phyloP scores from a whole-genome alignment of 1,140 invertebrate genomes.

The Leguminivora glycinivorella region DNA sequence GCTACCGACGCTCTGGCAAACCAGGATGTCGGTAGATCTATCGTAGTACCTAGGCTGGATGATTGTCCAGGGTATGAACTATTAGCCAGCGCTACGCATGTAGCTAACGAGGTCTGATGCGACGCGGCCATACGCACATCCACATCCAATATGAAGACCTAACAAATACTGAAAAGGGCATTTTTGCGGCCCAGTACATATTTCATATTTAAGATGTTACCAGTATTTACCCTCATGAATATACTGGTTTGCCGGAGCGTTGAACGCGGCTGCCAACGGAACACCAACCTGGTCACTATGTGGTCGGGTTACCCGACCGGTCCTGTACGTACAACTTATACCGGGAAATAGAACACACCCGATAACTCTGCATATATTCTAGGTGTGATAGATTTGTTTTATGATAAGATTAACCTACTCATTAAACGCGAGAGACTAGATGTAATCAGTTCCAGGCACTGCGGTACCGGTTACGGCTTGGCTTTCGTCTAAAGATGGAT shows the following conservation, averaged over 20 bases:
- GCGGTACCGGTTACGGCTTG: conserved; percentile 1
- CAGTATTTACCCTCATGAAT: too few species aligned
- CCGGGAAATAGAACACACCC: conserved; percentile 11
- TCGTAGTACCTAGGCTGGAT: too few species aligned
- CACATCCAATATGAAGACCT: too few species aligned
- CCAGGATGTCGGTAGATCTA: too few species aligned
- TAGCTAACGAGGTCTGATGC: too few species aligned
- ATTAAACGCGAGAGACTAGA: conserved; percentile 12
- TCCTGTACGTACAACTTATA: conserved; percentile 5
- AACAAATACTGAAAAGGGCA: too few species aligned
- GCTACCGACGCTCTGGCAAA: background rate
- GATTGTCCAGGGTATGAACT: too few species aligned
- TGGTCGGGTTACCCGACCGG: conserved; percentile 14
- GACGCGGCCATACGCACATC: too few species aligned
- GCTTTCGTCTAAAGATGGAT: background rate
- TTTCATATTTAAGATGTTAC: too few species aligned
- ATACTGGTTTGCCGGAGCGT: too few species aligned
- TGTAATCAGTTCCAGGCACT: background rate
- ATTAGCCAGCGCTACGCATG: too few species aligned
- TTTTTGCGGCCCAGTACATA: too few species aligned
- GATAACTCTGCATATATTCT: background rate
- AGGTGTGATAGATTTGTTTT: background rate
- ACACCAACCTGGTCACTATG: conserved; percentile 7
- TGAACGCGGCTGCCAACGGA: background rate
- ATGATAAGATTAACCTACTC: conserved; percentile 1